Percentiles rank a stretch among this genome's conserved stretches.
These are phyloP conservation scores for Pangasius krempfi DNA, from an alignment of 2,797 vertebrate species.

Conservation along the genomic window DNA sequence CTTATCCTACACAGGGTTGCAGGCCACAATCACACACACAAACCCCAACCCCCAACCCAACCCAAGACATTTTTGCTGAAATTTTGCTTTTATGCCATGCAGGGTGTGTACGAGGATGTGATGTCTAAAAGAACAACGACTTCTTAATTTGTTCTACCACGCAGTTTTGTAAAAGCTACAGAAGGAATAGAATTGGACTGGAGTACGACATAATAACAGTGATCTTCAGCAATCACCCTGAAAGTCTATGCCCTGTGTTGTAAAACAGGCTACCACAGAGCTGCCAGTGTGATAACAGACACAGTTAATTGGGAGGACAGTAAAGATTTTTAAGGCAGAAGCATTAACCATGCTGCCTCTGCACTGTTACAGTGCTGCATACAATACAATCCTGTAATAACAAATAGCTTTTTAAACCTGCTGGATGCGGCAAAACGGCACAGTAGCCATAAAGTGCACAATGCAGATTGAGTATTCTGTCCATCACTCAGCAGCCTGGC, in stretches of 20 bases:
- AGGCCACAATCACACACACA: too few relatives aligned
- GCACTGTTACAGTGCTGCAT: background rate
- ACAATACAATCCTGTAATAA: slow-evolving; percentile 1
- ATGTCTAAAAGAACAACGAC: background rate
- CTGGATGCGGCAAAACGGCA: background rate
- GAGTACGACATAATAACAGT: background rate
- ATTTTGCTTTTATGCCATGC: slow-evolving; percentile 23
- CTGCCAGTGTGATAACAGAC: slow-evolving; percentile 1
- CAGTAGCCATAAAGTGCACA: background rate
- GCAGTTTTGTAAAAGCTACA: background rate
- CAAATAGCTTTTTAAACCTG: background rate
- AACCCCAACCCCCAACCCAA: too few relatives aligned
- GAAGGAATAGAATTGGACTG: background rate
- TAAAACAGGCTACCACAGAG: background rate
- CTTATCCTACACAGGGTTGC: too few relatives aligned
- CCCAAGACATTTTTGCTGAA: slow-evolving; percentile 11
- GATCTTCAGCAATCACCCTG: background rate
- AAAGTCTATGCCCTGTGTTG: background rate
- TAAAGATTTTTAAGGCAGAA: slow-evolving; percentile 8
- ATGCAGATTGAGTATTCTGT: background rate
- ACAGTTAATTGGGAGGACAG: slow-evolving; percentile 1
- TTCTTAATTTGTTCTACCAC: background rate
- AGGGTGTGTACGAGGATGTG: background rate
- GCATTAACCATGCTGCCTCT: background rate
- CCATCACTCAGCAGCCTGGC: background rate